Percentiles rank a stretch among this genome's conserved stretches.
Conservation (phyloP, 92 coral and sea anemone species). For the Chrysogorgia sp. region DNA sequence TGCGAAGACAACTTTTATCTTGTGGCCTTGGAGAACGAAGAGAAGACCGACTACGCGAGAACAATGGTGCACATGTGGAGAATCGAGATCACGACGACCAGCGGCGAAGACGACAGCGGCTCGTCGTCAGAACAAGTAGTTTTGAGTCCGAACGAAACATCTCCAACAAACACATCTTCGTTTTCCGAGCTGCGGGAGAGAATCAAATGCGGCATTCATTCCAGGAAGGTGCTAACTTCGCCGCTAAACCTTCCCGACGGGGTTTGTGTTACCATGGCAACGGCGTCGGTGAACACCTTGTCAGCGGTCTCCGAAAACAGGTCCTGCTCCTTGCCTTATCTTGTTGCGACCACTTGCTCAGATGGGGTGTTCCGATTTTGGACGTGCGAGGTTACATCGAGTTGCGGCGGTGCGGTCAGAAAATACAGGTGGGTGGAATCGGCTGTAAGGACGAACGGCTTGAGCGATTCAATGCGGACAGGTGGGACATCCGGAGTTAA, state of each 20-base stretch:
- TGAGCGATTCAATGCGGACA: background rate
- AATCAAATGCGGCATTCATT: conserved; percentile 27
- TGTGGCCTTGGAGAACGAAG: conserved; percentile 19
- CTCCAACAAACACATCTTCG: background rate
- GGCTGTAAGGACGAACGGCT: background rate
- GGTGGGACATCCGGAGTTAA: background rate
- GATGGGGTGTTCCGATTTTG: conserved; percentile 92
- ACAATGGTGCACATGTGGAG: conserved; percentile 39
- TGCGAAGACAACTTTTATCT: conserved; percentile 34
- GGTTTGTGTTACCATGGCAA: conserved; percentile 79
- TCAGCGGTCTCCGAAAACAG: conserved; percentile 94
- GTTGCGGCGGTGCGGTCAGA: background rate
- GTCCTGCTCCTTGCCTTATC: conserved; percentile 81
- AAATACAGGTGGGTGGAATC: conserved; percentile 33
- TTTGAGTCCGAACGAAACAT: conserved; percentile 6
- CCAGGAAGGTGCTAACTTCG: conserved; percentile 27
- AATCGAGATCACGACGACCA: conserved; percentile 42
- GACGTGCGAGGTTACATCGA: conserved; percentile 72
- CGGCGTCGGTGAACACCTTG: conserved; percentile 98
- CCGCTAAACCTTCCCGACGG: conserved; percentile 76
- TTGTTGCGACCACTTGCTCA: conserved; percentile 92
- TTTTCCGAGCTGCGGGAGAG: conserved; percentile 29
- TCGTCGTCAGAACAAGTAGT: conserved; percentile 17
- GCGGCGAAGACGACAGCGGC: conserved; percentile 49
- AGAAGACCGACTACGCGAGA: background rate